phyloP scores from a whole-genome alignment of 2,888 invertebrate genomes.

The Agapostemon virescens region DNA sequence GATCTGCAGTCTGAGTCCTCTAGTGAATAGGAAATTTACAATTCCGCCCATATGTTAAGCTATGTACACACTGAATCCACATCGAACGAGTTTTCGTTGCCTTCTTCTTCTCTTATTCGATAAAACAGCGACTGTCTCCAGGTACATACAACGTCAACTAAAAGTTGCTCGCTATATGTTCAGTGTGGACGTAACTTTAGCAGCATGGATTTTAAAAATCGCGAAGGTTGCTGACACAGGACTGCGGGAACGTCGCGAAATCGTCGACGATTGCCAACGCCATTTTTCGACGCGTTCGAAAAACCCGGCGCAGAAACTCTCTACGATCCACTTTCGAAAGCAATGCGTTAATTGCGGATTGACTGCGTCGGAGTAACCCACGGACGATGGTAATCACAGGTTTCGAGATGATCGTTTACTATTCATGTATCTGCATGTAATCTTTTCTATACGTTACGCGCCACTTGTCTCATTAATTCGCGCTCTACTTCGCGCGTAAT shows the following conservation, averaged over 20 bases:
- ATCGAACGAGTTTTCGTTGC: no score
- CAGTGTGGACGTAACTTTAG: background rate
- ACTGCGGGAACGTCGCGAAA: background rate
- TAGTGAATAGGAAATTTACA: no score
- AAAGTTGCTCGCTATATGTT: background rate
- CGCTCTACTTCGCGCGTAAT: constrained; percentile 62
- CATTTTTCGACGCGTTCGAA: background rate
- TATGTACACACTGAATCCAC: no score
- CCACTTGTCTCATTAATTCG: constrained; percentile 36
- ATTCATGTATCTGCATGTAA: constrained; percentile 28
- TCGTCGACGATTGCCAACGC: background rate
- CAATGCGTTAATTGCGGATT: constrained; percentile 3
- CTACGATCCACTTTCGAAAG: constrained; percentile 10
- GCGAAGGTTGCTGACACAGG: background rate
- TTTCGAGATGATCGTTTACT: constrained; percentile 23
- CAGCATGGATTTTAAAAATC: background rate
- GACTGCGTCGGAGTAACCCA: background rate
- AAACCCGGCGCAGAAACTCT: background rate
- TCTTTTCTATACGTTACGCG: constrained; percentile 16
- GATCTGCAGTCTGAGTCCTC: no score
- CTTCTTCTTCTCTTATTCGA: background rate
- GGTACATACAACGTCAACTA: background rate
- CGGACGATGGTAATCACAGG: constrained; percentile 9
- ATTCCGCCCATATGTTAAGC: no score
- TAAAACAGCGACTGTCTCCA: background rate